Conservation (phyloP, 2,888 invertebrate species). For the Eurois occulta region DNA sequence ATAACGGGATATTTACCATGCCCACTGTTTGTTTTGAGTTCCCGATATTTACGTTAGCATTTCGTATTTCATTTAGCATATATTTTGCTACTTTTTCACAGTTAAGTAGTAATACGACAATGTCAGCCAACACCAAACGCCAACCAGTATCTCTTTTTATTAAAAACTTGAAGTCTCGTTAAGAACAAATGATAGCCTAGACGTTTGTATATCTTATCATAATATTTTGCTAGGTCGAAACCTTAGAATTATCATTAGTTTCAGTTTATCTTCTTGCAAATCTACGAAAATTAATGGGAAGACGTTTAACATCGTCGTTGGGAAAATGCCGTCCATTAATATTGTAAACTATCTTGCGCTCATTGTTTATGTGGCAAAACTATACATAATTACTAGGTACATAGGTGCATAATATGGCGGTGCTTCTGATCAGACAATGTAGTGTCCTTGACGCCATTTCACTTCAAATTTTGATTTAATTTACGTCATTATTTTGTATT, state of each 20-base stretch:
- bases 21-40: no score
- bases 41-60: no score
- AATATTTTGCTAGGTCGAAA: neutral
- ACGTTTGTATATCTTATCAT: neutral
- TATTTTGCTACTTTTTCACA: neutral
- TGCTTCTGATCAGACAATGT: neutral
- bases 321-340: constrained; percentile 14
- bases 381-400: neutral
- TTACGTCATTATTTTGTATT: neutral
- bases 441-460: neutral
- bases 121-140: neutral
- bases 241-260: neutral
- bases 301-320: neutral
- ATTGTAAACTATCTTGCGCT: constrained; percentile 20
- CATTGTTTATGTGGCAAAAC: neutral
- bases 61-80: neutral
- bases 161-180: neutral
- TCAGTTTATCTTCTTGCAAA: neutral
- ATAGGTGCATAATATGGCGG: neutral
- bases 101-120: neutral
- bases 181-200: neutral
- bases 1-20: no score
- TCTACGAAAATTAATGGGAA: neutral
- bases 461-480: neutral
- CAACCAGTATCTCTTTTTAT: neutral